Percentiles rank a stretch among this genome's conserved stretches.
Conservation (phyloP, 2,888 invertebrate genomes). For the Aphidius colemani region DNA sequence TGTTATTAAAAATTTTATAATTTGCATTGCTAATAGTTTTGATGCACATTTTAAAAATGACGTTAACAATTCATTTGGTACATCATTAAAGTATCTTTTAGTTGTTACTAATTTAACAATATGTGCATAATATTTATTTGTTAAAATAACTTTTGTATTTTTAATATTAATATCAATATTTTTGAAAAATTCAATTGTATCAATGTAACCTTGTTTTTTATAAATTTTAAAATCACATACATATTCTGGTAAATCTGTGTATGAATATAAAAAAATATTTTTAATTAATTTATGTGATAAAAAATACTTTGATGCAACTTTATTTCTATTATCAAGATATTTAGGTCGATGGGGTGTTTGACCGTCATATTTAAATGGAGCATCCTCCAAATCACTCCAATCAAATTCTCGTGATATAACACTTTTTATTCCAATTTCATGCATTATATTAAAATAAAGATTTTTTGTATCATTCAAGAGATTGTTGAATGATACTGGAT, state of each 20-base stretch:
- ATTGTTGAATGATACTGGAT: conserved; percentile 63
- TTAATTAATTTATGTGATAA: conserved; percentile 70
- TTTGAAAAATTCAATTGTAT: conserved; percentile 48
- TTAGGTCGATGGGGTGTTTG: conserved; percentile 66
- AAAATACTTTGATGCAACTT: conserved; percentile 65
- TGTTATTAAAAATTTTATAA: conserved; percentile 43
- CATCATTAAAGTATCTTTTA: conserved; percentile 43
- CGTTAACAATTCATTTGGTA: conserved; percentile 31
- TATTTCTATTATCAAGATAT: conserved; percentile 65
- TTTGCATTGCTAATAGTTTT: conserved; percentile 43
- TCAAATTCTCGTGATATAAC: conserved; percentile 67
- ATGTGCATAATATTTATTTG: conserved; percentile 43
- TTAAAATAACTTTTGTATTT: conserved; percentile 38
- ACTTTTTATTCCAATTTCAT: conserved; percentile 68
- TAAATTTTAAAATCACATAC: conserved; percentile 65
- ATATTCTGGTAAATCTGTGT: conserved; percentile 62
- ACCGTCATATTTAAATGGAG: conserved; percentile 68
- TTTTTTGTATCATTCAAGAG: conserved; percentile 63
- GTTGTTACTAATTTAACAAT: conserved; percentile 44
- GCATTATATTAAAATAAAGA: conserved; percentile 50
- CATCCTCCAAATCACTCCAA: conserved; percentile 61
- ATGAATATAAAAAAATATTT: conserved; percentile 64
- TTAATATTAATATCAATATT: conserved; percentile 40
- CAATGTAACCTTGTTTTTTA: conserved; percentile 59
- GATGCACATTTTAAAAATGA: conserved; percentile 44